Conservation (phyloP, 2,888 invertebrate genomes). For the Ischnura elegans region DNA sequence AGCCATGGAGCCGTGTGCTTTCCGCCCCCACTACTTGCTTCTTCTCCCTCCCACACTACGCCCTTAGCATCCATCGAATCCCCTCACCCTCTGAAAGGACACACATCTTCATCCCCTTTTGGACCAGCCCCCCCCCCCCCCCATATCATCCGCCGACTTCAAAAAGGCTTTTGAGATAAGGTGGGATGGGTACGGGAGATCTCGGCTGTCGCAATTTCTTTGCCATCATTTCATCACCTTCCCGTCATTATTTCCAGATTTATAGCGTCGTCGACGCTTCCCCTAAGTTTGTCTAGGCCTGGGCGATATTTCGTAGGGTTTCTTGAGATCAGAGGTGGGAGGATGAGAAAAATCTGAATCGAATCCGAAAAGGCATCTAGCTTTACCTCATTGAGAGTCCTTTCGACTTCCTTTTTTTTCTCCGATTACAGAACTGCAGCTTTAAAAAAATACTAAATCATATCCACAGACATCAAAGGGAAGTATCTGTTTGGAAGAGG, state of each 20-base stretch:
- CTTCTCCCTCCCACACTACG: background rate
- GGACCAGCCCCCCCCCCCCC: background rate
- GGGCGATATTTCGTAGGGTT: background rate
- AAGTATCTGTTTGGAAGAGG: no score
- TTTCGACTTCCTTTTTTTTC: no score
- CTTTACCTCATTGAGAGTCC: background rate
- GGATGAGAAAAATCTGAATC: background rate
- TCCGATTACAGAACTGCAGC: no score
- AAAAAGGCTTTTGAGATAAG: background rate
- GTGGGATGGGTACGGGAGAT: background rate
- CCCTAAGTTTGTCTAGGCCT: background rate
- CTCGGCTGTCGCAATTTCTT: background rate
- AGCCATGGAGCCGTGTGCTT: slow-evolving; percentile 32
- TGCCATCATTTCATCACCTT: background rate
- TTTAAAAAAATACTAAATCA: no score
- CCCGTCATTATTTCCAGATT: background rate
- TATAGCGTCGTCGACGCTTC: background rate
- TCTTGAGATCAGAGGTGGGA: background rate
- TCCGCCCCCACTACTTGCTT: slow-evolving; percentile 1
- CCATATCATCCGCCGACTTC: background rate
- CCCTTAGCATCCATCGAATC: background rate
- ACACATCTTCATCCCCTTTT: slow-evolving; percentile 12
- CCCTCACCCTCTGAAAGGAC: background rate
- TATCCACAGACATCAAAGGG: no score
- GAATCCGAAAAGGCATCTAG: background rate